Evolutionary conservation across 53 echinoderm and acorn worm species (phyloP).

Genomic region (Paelopatides confundens): DNA sequence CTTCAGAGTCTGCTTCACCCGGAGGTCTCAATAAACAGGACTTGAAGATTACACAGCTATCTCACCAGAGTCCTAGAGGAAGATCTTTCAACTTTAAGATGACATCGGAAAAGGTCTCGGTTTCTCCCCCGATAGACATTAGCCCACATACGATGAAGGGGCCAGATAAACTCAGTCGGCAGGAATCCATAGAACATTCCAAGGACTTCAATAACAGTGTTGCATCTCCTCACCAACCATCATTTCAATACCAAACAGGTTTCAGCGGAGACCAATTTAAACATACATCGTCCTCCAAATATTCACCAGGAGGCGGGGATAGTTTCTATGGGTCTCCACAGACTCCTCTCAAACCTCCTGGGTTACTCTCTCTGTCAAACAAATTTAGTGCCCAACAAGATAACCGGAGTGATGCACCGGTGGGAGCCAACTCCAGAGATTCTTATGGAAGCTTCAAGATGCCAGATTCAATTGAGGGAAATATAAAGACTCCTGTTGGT

Average conservation of each 20-base stretch:
- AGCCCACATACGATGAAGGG: not conserved
- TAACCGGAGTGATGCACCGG: not conserved
- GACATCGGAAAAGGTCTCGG: not conserved
- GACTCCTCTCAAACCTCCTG: constrained; percentile 7
- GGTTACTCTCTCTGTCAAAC: not conserved
- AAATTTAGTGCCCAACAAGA: not conserved
- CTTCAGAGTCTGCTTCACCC: not conserved
- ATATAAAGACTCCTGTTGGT: not conserved
- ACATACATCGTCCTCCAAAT: not conserved
- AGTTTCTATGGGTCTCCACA: not conserved
- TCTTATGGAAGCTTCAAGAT: not conserved
- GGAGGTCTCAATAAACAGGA: not conserved
- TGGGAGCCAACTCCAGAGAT: not conserved
- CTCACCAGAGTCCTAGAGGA: not conserved
- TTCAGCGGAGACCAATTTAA: not conserved
- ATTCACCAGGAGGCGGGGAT: constrained; percentile 8
- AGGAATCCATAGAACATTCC: not conserved
- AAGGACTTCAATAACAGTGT: not conserved
- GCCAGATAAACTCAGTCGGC: not conserved
- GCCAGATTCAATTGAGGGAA: not conserved
- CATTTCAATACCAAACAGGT: not conserved
- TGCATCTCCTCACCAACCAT: not conserved
- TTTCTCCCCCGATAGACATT: not conserved
- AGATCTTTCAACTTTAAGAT: not conserved
- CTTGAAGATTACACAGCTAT: not conserved